Evolutionary conservation across 2,113 vertebrate genomes (phyloP).

Genomic region (Phainopepla nitens): DNA sequence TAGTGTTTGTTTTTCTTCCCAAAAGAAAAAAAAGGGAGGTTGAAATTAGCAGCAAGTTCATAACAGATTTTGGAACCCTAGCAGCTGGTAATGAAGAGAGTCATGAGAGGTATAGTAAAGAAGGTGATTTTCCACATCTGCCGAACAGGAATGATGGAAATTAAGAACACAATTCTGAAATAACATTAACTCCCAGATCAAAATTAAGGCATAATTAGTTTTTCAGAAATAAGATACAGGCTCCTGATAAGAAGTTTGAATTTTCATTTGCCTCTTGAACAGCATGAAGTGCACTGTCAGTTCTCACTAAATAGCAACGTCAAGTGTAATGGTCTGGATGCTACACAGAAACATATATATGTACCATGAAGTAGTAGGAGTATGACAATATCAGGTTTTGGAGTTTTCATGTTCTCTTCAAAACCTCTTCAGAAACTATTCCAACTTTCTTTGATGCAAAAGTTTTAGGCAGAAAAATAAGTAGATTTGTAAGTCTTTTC

Average conservation of each 20-base stretch:
- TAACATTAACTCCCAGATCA: neutral
- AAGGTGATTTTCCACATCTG: neutral
- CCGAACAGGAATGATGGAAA: neutral
- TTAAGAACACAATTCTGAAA: neutral
- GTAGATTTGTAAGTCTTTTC: neutral
- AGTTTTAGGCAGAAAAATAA: neutral
- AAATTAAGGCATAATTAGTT: neutral
- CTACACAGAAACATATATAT: neutral
- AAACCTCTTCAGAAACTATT: neutral
- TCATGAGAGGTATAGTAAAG: neutral
- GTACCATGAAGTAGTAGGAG: neutral
- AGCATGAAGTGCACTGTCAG: neutral
- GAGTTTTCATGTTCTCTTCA: neutral
- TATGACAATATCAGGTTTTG: neutral
- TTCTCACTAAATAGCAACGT: neutral
- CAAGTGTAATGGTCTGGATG: neutral
- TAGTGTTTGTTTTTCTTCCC: neutral
- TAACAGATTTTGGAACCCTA: neutral
- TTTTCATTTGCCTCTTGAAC: neutral
- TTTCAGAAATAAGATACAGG: conserved; percentile 39
- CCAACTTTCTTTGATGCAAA: neutral
- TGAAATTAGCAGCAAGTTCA: neutral
- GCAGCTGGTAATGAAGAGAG: neutral
- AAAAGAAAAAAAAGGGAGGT: neutral
- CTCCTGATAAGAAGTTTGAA: neutral